Conservation (phyloP, 2,888 invertebrate species). For the Osmoderma eremita region DNA sequence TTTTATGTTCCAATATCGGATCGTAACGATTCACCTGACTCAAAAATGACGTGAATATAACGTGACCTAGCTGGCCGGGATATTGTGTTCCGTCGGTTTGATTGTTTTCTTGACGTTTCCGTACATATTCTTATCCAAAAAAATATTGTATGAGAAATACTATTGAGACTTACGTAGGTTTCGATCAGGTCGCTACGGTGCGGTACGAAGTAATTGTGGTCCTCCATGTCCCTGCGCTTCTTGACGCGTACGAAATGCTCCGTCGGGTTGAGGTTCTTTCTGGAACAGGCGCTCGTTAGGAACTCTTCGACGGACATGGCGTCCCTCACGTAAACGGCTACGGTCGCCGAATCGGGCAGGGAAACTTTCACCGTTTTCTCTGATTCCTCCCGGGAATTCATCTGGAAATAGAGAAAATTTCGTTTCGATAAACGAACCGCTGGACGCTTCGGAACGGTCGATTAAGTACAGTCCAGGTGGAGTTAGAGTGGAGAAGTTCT, state of each 20-base stretch:
- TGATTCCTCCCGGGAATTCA: slow-evolving; percentile 85
- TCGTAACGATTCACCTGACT: too few species aligned
- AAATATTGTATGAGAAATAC: too few species aligned
- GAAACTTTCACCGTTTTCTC: slow-evolving; percentile 91
- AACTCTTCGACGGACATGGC: slow-evolving; percentile 97
- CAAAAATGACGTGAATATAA: too few species aligned
- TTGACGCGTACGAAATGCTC: slow-evolving; percentile 97
- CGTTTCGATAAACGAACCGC: neutral
- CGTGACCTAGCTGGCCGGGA: too few species aligned
- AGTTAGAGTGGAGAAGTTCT: neutral
- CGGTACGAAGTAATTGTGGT: slow-evolving; percentile 96
- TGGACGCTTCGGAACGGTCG: neutral
- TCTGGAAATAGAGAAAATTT: slow-evolving; percentile 67
- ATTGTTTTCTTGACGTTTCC: too few species aligned
- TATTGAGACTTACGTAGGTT: slow-evolving; percentile 80
- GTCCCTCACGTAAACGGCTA: slow-evolving; percentile 87
- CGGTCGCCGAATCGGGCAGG: slow-evolving; percentile 84
- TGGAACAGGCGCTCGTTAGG: slow-evolving; percentile 89
- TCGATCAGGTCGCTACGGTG: slow-evolving; percentile 94
- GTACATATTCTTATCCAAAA: too few species aligned
- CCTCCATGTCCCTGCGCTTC: slow-evolving; percentile 93
- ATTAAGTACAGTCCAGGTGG: neutral
- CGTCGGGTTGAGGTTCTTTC: slow-evolving; percentile 91
- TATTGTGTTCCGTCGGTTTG: too few species aligned
- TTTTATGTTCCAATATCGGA: too few species aligned